These are phyloP conservation scores for Protobothrops flavoviridis DNA, from an alignment of 2,113 vertebrate species.

Conservation along the genomic window DNA sequence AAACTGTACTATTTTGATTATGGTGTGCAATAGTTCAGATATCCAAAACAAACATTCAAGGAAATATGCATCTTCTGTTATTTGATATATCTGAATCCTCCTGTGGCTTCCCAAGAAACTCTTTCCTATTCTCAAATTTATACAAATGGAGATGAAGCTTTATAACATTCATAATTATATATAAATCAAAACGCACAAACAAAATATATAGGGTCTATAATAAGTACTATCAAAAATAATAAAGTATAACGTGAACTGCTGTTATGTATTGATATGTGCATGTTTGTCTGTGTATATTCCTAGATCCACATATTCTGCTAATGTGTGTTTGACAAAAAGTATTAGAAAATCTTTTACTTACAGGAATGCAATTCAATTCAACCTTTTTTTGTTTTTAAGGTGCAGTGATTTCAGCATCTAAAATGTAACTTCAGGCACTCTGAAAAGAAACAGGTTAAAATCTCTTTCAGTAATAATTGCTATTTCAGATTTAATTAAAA, in stretches of 20 bases:
- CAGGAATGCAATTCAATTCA: conserved; percentile 71
- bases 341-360: conserved; percentile 74
- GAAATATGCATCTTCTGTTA: conserved; percentile 60
- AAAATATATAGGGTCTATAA: conserved; percentile 56
- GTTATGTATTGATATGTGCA: conserved; percentile 14
- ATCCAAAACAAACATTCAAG: conserved; percentile 41
- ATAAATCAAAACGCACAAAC: conserved; percentile 63
- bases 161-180: conserved; percentile 47
- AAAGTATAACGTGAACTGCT: conserved; percentile 49
- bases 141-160: conserved; percentile 45
- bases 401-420: conserved; percentile 81
- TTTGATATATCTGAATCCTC: conserved; percentile 58
- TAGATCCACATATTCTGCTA: conserved; percentile 65
- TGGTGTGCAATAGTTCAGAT: conserved; percentile 57
- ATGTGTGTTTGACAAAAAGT: conserved; percentile 67
- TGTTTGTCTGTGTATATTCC: conserved; percentile 50
- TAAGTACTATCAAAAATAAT: conserved; percentile 57
- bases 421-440: conserved; percentile 83
- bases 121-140: conserved; percentile 50
- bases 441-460: conserved; percentile 89
- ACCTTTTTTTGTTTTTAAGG: conserved; percentile 81
- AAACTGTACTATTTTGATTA: conserved; percentile 67
- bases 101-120: conserved; percentile 70
- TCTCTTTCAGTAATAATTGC: conserved; percentile 88
- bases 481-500: conserved; percentile 90